These are phyloP conservation scores for Ailuropoda melanoleuca DNA, from an alignment of 2,113 vertebrate genomes.

Conservation along the genomic window DNA sequence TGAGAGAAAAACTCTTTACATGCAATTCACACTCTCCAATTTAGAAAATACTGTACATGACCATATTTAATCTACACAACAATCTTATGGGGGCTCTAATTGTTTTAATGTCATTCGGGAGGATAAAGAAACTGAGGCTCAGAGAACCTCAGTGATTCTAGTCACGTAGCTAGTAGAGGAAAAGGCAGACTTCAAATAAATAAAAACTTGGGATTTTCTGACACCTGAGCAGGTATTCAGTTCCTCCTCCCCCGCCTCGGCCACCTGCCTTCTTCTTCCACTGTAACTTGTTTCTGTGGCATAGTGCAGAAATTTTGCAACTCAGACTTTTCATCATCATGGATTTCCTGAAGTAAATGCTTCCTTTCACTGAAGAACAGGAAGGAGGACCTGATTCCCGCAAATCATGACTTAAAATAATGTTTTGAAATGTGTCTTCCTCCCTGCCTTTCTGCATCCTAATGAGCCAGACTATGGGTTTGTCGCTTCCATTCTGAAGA, in stretches of 20 bases:
- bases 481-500: background rate
- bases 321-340: background rate
- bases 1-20: background rate
- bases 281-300: background rate
- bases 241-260: background rate
- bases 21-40: background rate
- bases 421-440: background rate
- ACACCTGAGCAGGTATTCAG: background rate
- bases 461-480: background rate
- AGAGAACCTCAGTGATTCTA: background rate
- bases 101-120: background rate
- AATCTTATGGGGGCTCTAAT: background rate
- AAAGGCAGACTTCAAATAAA: background rate
- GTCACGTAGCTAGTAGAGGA: background rate
- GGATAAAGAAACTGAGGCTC: background rate
- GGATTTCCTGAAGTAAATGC: background rate
- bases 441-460: background rate
- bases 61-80: background rate
- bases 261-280: background rate
- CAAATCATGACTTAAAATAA: background rate
- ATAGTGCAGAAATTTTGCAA: background rate
- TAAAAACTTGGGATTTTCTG: background rate
- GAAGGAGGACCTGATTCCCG: background rate
- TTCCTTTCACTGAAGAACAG: background rate
- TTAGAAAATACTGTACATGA: background rate